A percentile compares a stretch with the other conserved stretches of the same genome.
Conservation (phyloP, 2,888 invertebrate genomes). For the Sialis lutaria region DNA sequence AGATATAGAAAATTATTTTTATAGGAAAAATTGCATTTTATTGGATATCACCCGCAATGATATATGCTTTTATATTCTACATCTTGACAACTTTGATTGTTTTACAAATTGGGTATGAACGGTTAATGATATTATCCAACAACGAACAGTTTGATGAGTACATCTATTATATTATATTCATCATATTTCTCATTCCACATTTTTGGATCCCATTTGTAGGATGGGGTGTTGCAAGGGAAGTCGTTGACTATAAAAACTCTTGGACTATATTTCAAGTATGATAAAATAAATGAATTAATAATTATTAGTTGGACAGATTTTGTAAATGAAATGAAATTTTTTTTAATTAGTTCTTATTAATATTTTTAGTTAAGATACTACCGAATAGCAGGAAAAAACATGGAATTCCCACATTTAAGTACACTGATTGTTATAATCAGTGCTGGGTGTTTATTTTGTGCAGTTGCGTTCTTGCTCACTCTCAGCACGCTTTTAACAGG, state of each 20-base stretch:
- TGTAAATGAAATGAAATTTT: neutral
- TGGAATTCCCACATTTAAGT: constrained; percentile 42
- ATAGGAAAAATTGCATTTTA: constrained; percentile 40
- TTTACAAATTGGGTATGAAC: constrained; percentile 39
- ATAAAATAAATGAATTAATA: neutral
- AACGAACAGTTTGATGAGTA: constrained; percentile 47
- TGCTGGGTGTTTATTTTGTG: constrained; percentile 39
- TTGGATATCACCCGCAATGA: constrained; percentile 42
- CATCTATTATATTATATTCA: constrained; percentile 47
- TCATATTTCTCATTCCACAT: constrained; percentile 47
- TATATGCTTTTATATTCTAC: constrained; percentile 47
- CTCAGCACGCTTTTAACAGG: constrained; percentile 42
- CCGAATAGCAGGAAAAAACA: constrained; percentile 37
- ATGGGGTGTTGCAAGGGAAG: constrained; percentile 50
- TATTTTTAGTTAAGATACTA: constrained; percentile 31
- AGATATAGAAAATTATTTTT: constrained; percentile 2
- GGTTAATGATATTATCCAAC: constrained; percentile 38
- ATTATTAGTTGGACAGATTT: neutral
- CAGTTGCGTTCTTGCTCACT: constrained; percentile 38
- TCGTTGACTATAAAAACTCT: constrained; percentile 48
- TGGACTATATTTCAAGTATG: constrained; percentile 47
- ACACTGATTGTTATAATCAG: constrained; percentile 41
- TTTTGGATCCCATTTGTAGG: constrained; percentile 54
- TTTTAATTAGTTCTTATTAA: neutral
- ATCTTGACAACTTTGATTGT: constrained; percentile 37